A percentile compares a stretch with the other conserved stretches of the same genome.
Conservation (phyloP, 2,113 vertebrate genomes). For the Meles meles region DNA sequence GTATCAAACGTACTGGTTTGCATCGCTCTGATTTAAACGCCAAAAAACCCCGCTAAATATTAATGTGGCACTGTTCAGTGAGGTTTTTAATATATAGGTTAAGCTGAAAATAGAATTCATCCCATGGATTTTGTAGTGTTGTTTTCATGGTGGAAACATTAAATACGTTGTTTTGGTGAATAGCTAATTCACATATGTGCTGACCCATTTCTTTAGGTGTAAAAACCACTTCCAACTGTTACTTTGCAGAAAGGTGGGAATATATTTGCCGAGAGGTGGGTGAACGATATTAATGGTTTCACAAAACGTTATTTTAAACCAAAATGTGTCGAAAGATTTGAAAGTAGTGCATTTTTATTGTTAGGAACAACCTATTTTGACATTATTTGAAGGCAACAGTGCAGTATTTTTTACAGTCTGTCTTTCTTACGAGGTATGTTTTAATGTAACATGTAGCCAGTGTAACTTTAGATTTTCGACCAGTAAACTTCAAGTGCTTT, state of each 20-base stretch:
- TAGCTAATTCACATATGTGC: neutral
- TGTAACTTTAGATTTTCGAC: constrained; percentile 63
- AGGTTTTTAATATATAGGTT: constrained; percentile 29
- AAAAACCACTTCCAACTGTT: neutral
- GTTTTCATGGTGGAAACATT: constrained; percentile 33
- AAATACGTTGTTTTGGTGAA: neutral
- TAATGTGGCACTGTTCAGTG: constrained; percentile 39
- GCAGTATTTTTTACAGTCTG: constrained; percentile 49
- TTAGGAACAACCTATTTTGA: constrained; percentile 37
- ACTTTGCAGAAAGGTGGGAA: neutral
- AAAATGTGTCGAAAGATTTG: neutral
- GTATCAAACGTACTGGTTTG: constrained; percentile 23
- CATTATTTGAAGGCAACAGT: constrained; percentile 22
- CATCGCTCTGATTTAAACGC: constrained; percentile 62
- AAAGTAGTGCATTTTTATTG: constrained; percentile 56
- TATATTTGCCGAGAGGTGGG: neutral
- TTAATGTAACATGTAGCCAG: constrained; percentile 71
- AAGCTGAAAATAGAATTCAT: constrained; percentile 45
- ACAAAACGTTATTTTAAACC: constrained; percentile 53
- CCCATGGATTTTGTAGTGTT: constrained; percentile 39
- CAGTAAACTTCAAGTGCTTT: constrained; percentile 45
- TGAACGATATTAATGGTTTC: constrained; percentile 29
- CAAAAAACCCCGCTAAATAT: constrained; percentile 47
- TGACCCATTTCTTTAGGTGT: constrained; percentile 37
- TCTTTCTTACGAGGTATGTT: constrained; percentile 69